These are phyloP conservation scores for Nerophis lumbriciformis DNA, from an alignment of 2,113 vertebrate genomes.

Conservation along the genomic window DNA sequence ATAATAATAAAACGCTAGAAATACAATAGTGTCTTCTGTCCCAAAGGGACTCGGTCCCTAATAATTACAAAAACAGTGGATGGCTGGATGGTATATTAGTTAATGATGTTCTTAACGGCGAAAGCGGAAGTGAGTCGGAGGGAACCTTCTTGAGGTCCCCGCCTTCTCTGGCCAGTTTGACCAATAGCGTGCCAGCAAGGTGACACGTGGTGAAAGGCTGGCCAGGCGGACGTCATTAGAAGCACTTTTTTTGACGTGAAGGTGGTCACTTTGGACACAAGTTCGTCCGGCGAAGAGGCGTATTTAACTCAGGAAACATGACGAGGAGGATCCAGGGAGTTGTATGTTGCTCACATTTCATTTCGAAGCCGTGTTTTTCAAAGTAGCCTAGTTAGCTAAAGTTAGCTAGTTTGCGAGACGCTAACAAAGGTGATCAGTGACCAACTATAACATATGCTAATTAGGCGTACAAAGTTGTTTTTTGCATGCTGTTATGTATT, in stretches of 20 bases:
- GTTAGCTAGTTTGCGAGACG: background rate
- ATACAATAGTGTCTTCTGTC: no score
- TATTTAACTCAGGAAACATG: slow-evolving; percentile 33
- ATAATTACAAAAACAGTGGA: no score
- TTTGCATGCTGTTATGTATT: no score
- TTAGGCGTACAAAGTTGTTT: background rate
- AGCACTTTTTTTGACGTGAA: background rate
- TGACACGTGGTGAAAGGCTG: background rate
- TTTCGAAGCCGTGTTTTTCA: background rate
- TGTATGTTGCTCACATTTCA: slow-evolving; percentile 42
- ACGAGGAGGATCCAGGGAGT: slow-evolving; percentile 45
- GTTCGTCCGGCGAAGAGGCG: background rate
- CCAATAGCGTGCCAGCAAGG: background rate
- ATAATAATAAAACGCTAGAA: no score
- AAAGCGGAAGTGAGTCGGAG: background rate
- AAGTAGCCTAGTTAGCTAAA: background rate
- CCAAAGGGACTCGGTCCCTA: no score
- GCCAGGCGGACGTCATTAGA: background rate
- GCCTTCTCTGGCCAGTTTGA: background rate
- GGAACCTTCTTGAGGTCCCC: background rate
- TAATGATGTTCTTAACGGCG: background rate
- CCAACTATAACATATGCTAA: background rate
- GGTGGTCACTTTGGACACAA: background rate
- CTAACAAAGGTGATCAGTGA: background rate
- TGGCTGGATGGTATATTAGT: background rate